Evolutionary conservation across 1,140 invertebrate species (phyloP), one percentile per base, ranked within the genome.

Genomic region (Lycorma delicatula): DNA sequence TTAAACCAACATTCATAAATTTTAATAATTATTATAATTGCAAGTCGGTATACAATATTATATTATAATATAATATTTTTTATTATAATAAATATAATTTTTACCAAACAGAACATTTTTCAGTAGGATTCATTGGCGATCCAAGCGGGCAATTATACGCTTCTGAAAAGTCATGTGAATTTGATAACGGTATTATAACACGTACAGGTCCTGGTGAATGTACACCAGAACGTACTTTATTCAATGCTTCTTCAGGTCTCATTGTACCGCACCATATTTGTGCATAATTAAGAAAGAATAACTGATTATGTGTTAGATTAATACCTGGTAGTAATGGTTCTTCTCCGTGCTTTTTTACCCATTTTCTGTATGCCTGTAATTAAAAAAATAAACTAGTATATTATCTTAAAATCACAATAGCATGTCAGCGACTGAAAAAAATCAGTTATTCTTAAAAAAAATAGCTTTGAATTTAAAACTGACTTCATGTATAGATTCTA

Each of bases 221-320:
- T 7, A 95, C 93, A 4, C 93, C 93, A 11, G 93, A 95, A 31
- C 93, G 81, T 49, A 98, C 83, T 75, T 97, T 97, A 23, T 88
- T 93, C 1, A 95, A 73, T 47, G 95, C 93, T 66, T 97, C 94
- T 75, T 98, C 93, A 3, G 91, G 91, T 62, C 93, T 79, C 91
- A 96, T 97, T 0, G 91, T 89, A 5, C 95, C 95, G 70, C 95
- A 98, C 95, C 95, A 98, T 46, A 98, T 97, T 78, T 89, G 79
- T 11, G 90, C 90, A 70, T 92, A 93, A 69, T 92, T 93, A 1
- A 93, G 76, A 68, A 91, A 93, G 71, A 93, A 93, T 4, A 93
- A 72, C 71, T 93, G 90, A 71, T 92, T 85, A 65, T 93, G 89
- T 1, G 84, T 89, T 44, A 93, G 74, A 67, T 90, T 86, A 1